Evolutionary conservation across 1,140 invertebrate genomes (phyloP).

Genomic region (Ephestia elutella): DNA sequence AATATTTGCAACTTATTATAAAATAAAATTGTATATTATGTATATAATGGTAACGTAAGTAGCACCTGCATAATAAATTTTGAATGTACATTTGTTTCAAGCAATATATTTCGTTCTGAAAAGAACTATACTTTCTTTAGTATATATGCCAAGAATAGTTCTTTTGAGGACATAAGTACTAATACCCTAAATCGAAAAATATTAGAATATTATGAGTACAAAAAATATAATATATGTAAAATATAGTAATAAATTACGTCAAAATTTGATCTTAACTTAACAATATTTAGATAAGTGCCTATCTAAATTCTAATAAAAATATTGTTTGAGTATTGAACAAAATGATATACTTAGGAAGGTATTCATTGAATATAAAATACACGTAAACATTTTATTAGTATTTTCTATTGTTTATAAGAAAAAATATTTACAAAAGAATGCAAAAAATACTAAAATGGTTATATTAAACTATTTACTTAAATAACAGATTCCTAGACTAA

Average conservation of each 20-base stretch:
- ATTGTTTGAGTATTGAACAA: slow-evolving; percentile 34
- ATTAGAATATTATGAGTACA: slow-evolving; percentile 16
- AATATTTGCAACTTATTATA: too few species aligned
- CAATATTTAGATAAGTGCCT: background rate
- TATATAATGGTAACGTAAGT: slow-evolving; percentile 52
- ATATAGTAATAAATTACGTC: slow-evolving; percentile 20
- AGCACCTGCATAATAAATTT: slow-evolving; percentile 57
- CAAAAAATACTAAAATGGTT: background rate
- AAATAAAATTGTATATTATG: background rate
- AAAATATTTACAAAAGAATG: slow-evolving; percentile 41
- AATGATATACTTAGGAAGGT: slow-evolving; percentile 9
- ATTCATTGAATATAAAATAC: slow-evolving; percentile 18
- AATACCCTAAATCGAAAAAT: background rate
- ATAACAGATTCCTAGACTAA: background rate
- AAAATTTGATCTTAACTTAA: slow-evolving; percentile 10
- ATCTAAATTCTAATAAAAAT: background rate
- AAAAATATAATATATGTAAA: slow-evolving; percentile 6
- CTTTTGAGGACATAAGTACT: slow-evolving; percentile 13
- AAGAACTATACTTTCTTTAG: slow-evolving; percentile 2
- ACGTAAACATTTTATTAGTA: slow-evolving; percentile 6
- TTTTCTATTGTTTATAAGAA: slow-evolving; percentile 12
- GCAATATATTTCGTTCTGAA: slow-evolving; percentile 4
- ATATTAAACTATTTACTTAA: background rate
- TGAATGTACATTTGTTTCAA: slow-evolving; percentile 24
- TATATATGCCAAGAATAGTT: slow-evolving; percentile 15